Evolutionary conservation across 1,140 invertebrate species (phyloP).

Genomic region (Scylla paramamosain): DNA sequence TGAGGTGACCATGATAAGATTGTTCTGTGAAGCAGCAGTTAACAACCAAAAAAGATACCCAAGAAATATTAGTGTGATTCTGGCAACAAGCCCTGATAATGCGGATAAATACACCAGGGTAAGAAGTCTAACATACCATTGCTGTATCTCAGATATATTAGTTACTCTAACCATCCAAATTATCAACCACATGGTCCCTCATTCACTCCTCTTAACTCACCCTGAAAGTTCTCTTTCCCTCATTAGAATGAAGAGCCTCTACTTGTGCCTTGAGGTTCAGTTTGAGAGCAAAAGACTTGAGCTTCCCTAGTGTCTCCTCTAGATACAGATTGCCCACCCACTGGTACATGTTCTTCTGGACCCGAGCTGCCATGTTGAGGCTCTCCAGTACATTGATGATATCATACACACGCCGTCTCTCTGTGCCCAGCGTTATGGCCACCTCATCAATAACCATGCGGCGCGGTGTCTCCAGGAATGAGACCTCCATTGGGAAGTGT

Average conservation of each 20-base stretch:
- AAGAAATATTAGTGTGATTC: no score
- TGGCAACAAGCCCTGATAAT: no score
- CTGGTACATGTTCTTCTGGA: conserved; percentile 84
- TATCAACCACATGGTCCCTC: not conserved
- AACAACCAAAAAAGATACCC: no score
- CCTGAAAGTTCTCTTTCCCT: not conserved
- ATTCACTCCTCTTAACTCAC: not conserved
- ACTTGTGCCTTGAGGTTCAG: conserved; percentile 63
- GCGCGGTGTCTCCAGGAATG: conserved; percentile 77
- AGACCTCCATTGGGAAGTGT: conserved; percentile 72
- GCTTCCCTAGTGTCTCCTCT: conserved; percentile 73
- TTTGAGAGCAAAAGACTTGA: conserved; percentile 78
- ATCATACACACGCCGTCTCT: conserved; percentile 88
- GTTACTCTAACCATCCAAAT: no score
- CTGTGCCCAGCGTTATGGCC: conserved; percentile 83
- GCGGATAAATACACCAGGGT: no score
- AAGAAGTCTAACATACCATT: no score
- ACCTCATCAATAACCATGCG: conserved; percentile 83
- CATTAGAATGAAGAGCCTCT: conserved; percentile 23
- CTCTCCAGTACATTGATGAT: conserved; percentile 89
- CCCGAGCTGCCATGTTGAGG: conserved; percentile 85
- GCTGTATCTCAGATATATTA: no score
- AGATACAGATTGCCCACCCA: conserved; percentile 82
- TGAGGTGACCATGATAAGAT: no score
- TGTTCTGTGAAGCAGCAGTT: no score